A percentile compares a stretch with the other conserved stretches of the same genome.
Conservation (phyloP, 2,888 invertebrate genomes). For the Heliconius aoede region DNA sequence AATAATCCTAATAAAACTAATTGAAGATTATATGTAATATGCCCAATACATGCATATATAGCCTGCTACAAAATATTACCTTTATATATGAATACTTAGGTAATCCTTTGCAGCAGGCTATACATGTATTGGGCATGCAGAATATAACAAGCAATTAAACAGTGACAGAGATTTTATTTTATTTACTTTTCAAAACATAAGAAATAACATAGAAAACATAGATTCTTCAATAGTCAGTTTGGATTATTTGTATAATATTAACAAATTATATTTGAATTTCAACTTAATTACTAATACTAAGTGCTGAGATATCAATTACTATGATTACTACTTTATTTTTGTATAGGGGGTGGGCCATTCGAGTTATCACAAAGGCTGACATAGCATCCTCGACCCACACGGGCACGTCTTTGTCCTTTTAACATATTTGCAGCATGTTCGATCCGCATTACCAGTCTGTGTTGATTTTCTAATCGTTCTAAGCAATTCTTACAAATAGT, state of each 20-base stretch:
- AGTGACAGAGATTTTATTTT: constrained; percentile 5
- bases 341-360: constrained; percentile 53
- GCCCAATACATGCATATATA: too few species aligned
- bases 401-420: constrained; percentile 65
- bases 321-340: constrained; percentile 45
- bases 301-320: constrained; percentile 16
- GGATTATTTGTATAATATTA: constrained; percentile 10
- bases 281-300: constrained; percentile 35
- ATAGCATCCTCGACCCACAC: constrained; percentile 56
- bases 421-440: constrained; percentile 74
- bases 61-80: constrained; percentile 2
- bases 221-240: neutral
- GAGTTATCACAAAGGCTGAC: constrained; percentile 57
- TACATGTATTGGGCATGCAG: too few species aligned
- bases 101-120: too few species aligned
- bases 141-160: neutral
- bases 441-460: constrained; percentile 77
- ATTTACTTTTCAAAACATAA: neutral
- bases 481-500: constrained; percentile 86
- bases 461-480: constrained; percentile 84
- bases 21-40: too few species aligned
- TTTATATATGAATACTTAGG: too few species aligned
- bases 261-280: constrained; percentile 18
- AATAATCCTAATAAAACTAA: constrained; percentile 9
- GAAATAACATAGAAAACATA: constrained; percentile 7